phyloP scores from a whole-genome alignment of 2,797 vertebrate species.

The Lepidocolaptes lacrymiger region DNA sequence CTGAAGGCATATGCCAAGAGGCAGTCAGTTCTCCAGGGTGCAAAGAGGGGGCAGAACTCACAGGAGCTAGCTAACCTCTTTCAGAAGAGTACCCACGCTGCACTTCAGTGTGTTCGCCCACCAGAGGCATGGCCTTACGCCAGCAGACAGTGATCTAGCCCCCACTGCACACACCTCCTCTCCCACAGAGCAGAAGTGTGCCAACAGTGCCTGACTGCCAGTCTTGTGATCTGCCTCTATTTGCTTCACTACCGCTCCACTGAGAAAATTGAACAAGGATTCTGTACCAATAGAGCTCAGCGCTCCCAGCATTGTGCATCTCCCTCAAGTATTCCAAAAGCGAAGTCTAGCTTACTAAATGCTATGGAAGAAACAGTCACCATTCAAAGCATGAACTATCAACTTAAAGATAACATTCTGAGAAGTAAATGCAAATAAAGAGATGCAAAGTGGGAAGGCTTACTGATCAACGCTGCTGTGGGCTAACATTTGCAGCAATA shows the following conservation, averaged over 20 bases:
- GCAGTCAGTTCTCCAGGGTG: neutral
- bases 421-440: neutral
- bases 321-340: neutral
- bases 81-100: neutral
- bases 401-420: neutral
- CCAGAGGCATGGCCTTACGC: fast-evolving
- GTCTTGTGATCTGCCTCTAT: neutral
- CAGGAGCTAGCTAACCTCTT: neutral
- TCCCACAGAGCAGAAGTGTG: neutral
- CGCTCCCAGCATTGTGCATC: neutral
- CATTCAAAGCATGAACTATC: neutral
- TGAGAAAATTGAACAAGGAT: neutral
- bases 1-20: neutral
- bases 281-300: neutral
- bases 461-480: neutral
- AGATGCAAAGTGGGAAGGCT: neutral
- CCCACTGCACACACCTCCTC: neutral
- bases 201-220: neutral
- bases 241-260: fast-evolving
- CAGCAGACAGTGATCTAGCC: neutral
- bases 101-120: neutral
- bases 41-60: neutral
- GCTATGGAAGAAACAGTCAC: neutral
- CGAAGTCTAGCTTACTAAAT: neutral
- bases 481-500: neutral